phyloP scores from a whole-genome alignment of 2,888 invertebrate species.

The Noctua pronuba region DNA sequence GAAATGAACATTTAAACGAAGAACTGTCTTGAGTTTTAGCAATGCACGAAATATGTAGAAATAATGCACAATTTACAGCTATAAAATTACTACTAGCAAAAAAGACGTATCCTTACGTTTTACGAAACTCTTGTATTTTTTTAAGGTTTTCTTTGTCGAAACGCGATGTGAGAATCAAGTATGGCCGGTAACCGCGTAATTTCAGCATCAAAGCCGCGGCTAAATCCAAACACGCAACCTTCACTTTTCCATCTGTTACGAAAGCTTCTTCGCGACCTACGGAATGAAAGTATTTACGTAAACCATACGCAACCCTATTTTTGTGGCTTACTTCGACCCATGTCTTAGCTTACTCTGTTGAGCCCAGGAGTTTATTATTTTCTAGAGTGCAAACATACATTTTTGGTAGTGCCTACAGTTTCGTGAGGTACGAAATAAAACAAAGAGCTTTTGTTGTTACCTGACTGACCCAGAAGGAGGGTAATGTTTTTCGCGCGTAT shows the following conservation, averaged over 20 bases:
- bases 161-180: conserved; percentile 83
- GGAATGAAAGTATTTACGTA: conserved; percentile 56
- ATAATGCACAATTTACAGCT: not conserved
- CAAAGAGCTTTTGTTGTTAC: not conserved
- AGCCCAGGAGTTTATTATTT: conserved; percentile 30
- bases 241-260: conserved; percentile 81
- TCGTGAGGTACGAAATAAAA: not conserved
- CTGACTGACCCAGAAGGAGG: not conserved
- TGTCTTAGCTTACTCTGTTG: conserved; percentile 38
- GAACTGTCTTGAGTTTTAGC: not conserved
- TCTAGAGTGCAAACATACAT: conserved; percentile 6
- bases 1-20: not conserved
- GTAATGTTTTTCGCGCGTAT: not conserved
- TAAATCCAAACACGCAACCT: conserved; percentile 82
- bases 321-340: conserved; percentile 40
- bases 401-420: conserved; percentile 10
- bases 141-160: conserved; percentile 70
- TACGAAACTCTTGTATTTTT: conserved; percentile 76
- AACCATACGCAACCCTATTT: conserved; percentile 29
- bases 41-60: not conserved
- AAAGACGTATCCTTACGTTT: conserved; percentile 70
- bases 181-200: conserved; percentile 83
- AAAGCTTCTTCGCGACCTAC: conserved; percentile 84
- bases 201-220: conserved; percentile 83
- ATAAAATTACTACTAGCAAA: not conserved